phyloP scores from a whole-genome alignment of 2,113 vertebrate genomes.

The Silurus asotus region DNA sequence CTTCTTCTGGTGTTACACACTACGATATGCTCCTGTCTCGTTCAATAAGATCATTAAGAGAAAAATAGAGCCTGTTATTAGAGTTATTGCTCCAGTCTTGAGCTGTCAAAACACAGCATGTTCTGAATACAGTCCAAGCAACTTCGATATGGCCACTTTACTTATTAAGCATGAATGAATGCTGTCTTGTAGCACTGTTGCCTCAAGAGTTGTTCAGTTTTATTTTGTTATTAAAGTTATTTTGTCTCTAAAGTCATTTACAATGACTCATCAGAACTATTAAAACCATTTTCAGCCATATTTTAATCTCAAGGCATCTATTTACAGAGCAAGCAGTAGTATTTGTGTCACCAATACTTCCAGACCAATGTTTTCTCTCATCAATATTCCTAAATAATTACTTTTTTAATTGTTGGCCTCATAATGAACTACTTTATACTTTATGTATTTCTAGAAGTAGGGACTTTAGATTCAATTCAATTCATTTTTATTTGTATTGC shows the following conservation, averaged over 20 bases:
- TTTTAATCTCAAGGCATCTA: neutral
- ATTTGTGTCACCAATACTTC: neutral
- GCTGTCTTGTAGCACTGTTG: neutral
- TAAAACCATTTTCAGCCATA: neutral
- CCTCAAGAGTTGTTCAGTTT: neutral
- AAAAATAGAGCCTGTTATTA: neutral
- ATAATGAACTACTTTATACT: neutral
- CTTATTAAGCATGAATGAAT: neutral
- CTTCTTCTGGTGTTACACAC: neutral
- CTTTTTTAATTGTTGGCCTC: neutral
- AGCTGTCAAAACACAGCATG: neutral
- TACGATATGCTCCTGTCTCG: neutral
- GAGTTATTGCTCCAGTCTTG: neutral
- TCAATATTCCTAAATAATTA: neutral
- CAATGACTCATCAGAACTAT: neutral
- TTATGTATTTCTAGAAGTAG: too few relatives aligned
- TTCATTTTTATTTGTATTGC: too few relatives aligned
- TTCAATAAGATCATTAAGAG: neutral
- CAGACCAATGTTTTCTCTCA: neutral
- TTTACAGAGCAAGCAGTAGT: neutral
- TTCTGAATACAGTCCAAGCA: neutral
- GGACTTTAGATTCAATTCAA: too few relatives aligned
- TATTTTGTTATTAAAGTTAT: too few relatives aligned
- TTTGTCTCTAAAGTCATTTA: neutral
- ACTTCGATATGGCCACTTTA: neutral